Conservation (phyloP, 2,113 vertebrate species). For the Brienomyrus longianalis region DNA sequence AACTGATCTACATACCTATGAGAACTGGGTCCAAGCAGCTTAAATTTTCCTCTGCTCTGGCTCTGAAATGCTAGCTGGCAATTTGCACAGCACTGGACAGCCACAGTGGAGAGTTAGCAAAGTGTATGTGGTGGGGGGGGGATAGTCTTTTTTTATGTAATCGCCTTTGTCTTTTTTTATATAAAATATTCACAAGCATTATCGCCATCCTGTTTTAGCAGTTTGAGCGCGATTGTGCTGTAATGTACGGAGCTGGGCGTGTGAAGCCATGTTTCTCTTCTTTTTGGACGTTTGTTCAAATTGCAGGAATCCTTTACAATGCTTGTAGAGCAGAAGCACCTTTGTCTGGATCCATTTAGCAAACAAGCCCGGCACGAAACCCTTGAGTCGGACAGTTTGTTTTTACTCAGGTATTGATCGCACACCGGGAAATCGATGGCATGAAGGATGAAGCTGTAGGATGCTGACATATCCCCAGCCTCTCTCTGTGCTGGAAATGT, state of each 20-base stretch:
- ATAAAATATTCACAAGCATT: neutral
- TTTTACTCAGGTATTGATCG: conserved; percentile 8
- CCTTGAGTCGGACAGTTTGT: neutral
- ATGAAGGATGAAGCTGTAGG: neutral
- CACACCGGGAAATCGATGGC: neutral
- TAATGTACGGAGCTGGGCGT: neutral
- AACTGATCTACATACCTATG: neutral
- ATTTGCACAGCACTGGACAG: neutral
- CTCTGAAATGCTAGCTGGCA: neutral
- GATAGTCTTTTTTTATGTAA: neutral
- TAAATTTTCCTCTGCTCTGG: neutral
- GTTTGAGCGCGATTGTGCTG: neutral
- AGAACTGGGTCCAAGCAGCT: neutral
- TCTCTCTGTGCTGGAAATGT: neutral
- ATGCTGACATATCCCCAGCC: neutral
- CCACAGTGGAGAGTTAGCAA: neutral
- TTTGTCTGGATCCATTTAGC: neutral
- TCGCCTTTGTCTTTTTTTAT: neutral
- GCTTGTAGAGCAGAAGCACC: neutral
- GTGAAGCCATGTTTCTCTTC: neutral
- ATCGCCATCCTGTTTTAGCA: neutral
- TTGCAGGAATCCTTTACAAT: neutral
- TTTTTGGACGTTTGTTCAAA: neutral
- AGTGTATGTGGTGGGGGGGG: neutral
- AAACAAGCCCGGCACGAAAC: neutral